Percentiles rank a stretch among this genome's conserved stretches.
Conservation (phyloP, 1,140 invertebrate genomes). For the Metopolophium dirhodum region DNA sequence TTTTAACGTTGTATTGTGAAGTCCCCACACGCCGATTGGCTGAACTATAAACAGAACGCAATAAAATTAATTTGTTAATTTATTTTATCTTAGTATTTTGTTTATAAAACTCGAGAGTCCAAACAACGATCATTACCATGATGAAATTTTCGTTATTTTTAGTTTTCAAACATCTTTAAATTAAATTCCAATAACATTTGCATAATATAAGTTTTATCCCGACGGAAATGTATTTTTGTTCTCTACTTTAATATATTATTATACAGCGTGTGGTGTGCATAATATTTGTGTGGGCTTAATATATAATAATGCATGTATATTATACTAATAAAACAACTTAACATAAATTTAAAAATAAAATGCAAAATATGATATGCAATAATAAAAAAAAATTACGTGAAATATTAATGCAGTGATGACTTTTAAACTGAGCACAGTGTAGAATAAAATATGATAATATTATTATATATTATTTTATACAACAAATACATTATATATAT, state of each 20-base stretch:
- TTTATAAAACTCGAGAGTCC: neutral
- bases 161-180: neutral
- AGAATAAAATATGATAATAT: neutral
- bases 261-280: neutral
- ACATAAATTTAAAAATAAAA: neutral
- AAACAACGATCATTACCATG: no score
- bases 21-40: slow-evolving; percentile 61
- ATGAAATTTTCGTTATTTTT: slow-evolving; percentile 28
- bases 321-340: neutral
- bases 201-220: neutral
- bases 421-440: neutral
- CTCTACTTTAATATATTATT: neutral
- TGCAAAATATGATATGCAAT: neutral
- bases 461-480: no score
- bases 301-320: neutral
- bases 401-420: neutral
- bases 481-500: neutral
- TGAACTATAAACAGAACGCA: slow-evolving; percentile 59
- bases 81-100: neutral
- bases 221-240: slow-evolving; percentile 13
- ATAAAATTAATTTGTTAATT: neutral
- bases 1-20: slow-evolving; percentile 61
- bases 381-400: neutral
- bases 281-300: neutral
- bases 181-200: slow-evolving; percentile 26